Base-by-base conservation (phyloP, 64 coral and sea anemone genomes). In the Hydrozoanthus tunicans region DNA sequence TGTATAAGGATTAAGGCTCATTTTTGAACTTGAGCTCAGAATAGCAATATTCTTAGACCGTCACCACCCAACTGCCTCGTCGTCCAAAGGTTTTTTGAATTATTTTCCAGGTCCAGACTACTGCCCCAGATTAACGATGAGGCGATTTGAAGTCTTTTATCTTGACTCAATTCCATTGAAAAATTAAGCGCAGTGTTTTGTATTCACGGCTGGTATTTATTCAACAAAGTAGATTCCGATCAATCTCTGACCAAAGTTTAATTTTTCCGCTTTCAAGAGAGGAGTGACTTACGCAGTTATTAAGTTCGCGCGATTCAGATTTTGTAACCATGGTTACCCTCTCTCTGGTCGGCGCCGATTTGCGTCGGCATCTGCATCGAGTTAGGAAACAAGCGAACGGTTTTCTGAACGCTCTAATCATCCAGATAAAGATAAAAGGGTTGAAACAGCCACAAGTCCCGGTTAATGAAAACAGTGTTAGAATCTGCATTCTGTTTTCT, bases 361-460 rank as follows among this genome's bases (percentile, higher is more conserved):
- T 81, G 12, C 23, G 24, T 24, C 79, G 53, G 10, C 83, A 20
- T 88, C 43, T 88, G 23, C 84, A 88, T 9, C 23, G 56, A 88
- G 53, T 58, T 86, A 58, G 74, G 43, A 74, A 56, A 11, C 69
- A 70, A 59, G 3, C 23, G 25, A 88, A 88, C 1, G 55, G 24
- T 51, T 73, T 59, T 43, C 84, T 75, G 67, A 88, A 61, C 3
- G 67, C 69, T 56, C 66, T 88, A 12, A 88, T 88, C 26, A 73
- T 56, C 9, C 52, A 74, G 3, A 24, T 69, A 32, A 59, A 88
- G 6, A 88, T 56, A 11, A 88, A 59, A 13, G 84, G 84, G 17
- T 88, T 88, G 58, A 88, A 23, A 51, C 69, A 88, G 23, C 84
- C 84, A 51, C 84, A 88, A 59, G 67, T 71, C 25, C 84, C 84